phyloP scores from a whole-genome alignment of 2,888 invertebrate genomes.

The Sepiola atlantica region DNA sequence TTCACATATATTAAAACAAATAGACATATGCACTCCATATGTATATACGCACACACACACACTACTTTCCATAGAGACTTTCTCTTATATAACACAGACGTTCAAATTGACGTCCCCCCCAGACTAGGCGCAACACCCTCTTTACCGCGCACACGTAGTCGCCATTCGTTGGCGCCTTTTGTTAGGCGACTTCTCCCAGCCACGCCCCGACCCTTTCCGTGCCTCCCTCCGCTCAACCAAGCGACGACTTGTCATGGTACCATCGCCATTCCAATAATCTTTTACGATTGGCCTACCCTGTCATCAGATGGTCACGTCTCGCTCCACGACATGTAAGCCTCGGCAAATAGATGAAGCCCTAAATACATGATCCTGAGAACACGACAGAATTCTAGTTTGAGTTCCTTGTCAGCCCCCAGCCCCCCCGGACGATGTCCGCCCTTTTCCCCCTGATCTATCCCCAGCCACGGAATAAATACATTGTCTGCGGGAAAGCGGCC shows the following conservation, averaged over 20 bases:
- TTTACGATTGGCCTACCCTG: background rate
- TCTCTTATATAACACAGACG: no score
- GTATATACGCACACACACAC: no score
- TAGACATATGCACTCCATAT: background rate
- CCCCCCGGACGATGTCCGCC: background rate
- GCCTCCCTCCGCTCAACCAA: background rate
- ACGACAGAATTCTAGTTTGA: background rate
- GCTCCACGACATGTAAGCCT: background rate
- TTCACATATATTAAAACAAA: no score
- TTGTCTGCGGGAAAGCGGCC: background rate
- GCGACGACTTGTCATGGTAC: background rate
- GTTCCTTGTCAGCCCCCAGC: no score
- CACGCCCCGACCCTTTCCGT: background rate
- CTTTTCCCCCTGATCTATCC: no score
- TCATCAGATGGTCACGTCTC: background rate
- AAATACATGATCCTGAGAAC: background rate
- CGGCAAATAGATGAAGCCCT: background rate
- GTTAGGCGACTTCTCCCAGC: background rate
- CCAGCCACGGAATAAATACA: background rate
- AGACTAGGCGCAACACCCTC: no score
- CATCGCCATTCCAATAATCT: background rate
- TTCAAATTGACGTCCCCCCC: no score
- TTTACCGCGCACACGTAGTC: no score
- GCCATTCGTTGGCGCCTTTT: no score
- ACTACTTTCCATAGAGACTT: no score